Percentiles rank a stretch among this genome's conserved stretches.
Evolutionary conservation across 2,888 invertebrate genomes (phyloP).

Genomic region (Xestia xanthographa): DNA sequence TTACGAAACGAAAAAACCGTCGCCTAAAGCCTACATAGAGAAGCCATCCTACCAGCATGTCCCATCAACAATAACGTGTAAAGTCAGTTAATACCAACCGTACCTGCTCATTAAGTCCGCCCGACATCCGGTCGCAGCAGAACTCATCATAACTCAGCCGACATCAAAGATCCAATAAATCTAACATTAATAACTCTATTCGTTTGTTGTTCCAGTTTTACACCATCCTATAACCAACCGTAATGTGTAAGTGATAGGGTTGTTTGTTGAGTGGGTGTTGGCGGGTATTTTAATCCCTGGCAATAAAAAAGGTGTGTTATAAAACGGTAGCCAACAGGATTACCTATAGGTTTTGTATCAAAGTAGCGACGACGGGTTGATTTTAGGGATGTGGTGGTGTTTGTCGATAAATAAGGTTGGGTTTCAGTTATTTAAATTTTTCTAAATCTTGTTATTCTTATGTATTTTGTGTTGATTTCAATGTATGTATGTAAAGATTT

Average conservation of each 20-base stretch:
- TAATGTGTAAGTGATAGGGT: constrained; percentile 55
- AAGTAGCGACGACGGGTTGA: constrained; percentile 79
- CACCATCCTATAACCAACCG: constrained; percentile 9
- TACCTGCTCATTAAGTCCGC: constrained; percentile 69
- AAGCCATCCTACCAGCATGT: constrained; percentile 7
- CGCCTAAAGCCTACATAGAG: neutral
- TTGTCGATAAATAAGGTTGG: constrained; percentile 51
- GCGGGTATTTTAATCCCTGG: constrained; percentile 75
- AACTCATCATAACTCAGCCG: constrained; percentile 78
- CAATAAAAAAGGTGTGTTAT: constrained; percentile 81
- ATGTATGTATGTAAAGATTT: neutral
- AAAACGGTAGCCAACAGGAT: constrained; percentile 88
- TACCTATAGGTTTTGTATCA: constrained; percentile 83
- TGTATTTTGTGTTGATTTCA: neutral
- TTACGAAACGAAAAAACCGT: neutral
- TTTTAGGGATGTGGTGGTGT: constrained; percentile 66
- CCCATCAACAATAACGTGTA: constrained; percentile 57
- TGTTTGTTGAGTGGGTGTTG: constrained; percentile 18
- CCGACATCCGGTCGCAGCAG: constrained; percentile 74
- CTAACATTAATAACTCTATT: constrained; percentile 83
- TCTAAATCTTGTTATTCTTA: neutral
- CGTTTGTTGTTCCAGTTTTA: constrained; percentile 69
- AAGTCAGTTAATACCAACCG: constrained; percentile 57
- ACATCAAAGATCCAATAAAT: constrained; percentile 82
- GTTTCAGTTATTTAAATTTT: neutral